Evolutionary conservation across 2,113 vertebrate genomes (phyloP).

Genomic region (Varanus salvator): DNA sequence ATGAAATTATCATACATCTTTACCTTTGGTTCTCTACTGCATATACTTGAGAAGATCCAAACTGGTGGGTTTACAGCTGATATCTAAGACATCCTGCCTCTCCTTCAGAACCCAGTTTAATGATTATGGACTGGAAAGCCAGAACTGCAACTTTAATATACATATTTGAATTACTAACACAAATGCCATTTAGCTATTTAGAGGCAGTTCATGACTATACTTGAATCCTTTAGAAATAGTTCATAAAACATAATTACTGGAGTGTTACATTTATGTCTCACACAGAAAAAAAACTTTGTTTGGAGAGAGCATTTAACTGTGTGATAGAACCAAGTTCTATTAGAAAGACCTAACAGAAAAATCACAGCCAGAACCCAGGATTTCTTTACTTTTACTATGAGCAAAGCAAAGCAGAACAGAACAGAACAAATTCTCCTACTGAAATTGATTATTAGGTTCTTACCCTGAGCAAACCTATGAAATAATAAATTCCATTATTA

Average conservation of each 20-base stretch:
- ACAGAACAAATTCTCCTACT: not conserved
- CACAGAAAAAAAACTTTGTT: not conserved
- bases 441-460: not conserved
- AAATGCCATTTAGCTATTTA: not conserved
- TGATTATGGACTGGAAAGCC: not conserved
- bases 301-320: not conserved
- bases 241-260: not conserved
- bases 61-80: not conserved
- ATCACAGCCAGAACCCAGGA: not conserved
- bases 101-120: not conserved
- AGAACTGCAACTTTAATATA: not conserved
- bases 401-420: too few species aligned
- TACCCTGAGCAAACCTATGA: not conserved
- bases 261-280: not conserved
- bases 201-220: not conserved
- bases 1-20: too few species aligned
- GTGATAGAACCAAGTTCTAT: not conserved
- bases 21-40: too few species aligned
- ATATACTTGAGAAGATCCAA: not conserved
- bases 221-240: not conserved
- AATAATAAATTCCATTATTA: not conserved
- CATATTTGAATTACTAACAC: not conserved
- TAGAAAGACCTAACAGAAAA: not conserved
- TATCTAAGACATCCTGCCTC: not conserved
- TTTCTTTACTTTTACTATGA: not conserved